A percentile compares a stretch with the other conserved stretches of the same genome.
Conservation (phyloP, 2,888 invertebrate species). For the Clitarchus hookeri region DNA sequence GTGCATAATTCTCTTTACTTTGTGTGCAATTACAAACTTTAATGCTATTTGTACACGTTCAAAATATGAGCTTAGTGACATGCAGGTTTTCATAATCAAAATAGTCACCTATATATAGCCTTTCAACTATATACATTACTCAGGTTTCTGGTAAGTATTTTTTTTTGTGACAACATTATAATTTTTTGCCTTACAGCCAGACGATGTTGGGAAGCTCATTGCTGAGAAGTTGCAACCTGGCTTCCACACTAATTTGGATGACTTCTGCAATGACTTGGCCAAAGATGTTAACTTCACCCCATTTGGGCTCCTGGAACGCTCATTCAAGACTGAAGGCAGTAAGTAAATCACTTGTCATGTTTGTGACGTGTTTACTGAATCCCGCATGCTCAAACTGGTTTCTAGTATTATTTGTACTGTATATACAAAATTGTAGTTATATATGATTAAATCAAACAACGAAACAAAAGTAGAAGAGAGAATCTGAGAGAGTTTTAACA, state of each 20-base stretch:
- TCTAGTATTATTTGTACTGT: too few species aligned
- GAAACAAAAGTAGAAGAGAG: too few species aligned
- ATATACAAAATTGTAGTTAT: too few species aligned
- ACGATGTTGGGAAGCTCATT: constrained; percentile 73
- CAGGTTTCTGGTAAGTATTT: neutral
- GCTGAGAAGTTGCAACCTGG: constrained; percentile 72
- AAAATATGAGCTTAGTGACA: too few species aligned
- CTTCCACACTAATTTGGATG: constrained; percentile 71
- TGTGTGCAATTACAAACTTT: neutral
- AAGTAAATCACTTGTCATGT: constrained; percentile 12
- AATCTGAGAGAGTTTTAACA: too few species aligned
- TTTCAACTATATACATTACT: too few species aligned
- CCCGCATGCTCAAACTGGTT: neutral
- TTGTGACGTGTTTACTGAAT: neutral
- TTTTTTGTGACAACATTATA: neutral
- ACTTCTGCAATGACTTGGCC: constrained; percentile 69
- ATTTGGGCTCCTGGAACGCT: constrained; percentile 69
- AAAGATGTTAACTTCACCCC: constrained; percentile 80
- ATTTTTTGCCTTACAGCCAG: constrained; percentile 58
- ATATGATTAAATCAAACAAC: too few species aligned
- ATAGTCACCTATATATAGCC: too few species aligned
- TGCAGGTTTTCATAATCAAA: too few species aligned
- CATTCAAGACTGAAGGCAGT: constrained; percentile 54
- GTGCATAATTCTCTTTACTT: too few species aligned
- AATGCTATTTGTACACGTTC: neutral